Evolutionary conservation across 2,888 invertebrate genomes (phyloP).

Genomic region (Eupithecia exiguata): DNA sequence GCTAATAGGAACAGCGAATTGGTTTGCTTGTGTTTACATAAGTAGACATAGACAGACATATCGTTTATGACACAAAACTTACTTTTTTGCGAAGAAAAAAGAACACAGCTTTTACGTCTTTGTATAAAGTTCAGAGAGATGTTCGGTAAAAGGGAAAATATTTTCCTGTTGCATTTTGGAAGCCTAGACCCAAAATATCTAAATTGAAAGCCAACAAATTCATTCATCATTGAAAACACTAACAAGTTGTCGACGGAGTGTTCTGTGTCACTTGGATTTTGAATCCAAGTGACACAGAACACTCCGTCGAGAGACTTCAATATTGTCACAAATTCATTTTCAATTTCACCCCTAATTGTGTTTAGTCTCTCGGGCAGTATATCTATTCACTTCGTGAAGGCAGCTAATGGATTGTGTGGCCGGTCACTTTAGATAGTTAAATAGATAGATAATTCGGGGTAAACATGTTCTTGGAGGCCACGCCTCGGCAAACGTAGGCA

Average conservation of each 20-base stretch:
- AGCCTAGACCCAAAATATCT: neutral
- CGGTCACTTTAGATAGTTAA: neutral
- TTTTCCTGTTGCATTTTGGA: neutral
- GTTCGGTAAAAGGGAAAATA: too few relatives aligned
- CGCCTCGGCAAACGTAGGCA: too few relatives aligned
- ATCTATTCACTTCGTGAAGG: slow-evolving; percentile 43
- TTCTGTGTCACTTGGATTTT: too few relatives aligned
- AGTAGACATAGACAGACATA: too few relatives aligned
- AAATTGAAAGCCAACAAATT: neutral
- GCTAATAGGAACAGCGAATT: too few relatives aligned
- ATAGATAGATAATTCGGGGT: neutral
- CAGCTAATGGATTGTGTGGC: slow-evolving; percentile 14
- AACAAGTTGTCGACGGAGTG: neutral
- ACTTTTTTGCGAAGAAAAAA: too few relatives aligned
- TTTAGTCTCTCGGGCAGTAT: slow-evolving; percentile 48
- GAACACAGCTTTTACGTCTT: too few relatives aligned
- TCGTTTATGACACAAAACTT: too few relatives aligned
- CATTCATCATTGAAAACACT: neutral
- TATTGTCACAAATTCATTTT: slow-evolving; percentile 53
- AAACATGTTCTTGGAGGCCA: too few relatives aligned
- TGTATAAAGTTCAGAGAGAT: too few relatives aligned
- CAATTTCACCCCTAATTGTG: slow-evolving; percentile 59
- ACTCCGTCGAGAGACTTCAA: slow-evolving; percentile 13
- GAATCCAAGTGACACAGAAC: neutral
- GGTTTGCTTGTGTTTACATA: too few relatives aligned